These are phyloP conservation scores for Falco naumanni DNA, from an alignment of 2,797 vertebrate species.

Conservation along the genomic window DNA sequence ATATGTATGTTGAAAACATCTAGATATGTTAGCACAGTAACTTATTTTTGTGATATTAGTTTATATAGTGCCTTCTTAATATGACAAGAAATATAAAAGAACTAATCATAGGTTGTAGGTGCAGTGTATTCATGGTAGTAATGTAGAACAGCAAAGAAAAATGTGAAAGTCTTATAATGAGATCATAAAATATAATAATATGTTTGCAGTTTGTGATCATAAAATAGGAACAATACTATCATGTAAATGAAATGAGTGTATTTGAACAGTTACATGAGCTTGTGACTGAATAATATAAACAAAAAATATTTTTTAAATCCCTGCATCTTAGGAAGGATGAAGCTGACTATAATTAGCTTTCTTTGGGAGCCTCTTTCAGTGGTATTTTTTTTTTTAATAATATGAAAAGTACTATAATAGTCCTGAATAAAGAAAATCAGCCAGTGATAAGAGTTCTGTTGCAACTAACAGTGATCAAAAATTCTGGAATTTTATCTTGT, in stretches of 20 bases:
- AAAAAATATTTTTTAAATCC: neutral
- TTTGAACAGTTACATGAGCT: neutral
- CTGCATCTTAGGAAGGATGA: neutral
- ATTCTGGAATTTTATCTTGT: neutral
- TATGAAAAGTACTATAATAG: neutral
- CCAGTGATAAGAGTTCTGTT: neutral
- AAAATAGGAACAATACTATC: neutral
- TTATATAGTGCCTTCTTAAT: neutral
- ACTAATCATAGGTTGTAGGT: neutral
- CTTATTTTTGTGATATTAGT: neutral
- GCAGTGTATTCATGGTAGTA: neutral
- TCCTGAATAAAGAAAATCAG: neutral
- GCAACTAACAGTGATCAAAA: neutral
- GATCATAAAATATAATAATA: slow-evolving; percentile 26
- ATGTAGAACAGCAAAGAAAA: neutral
- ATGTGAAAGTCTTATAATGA: neutral
- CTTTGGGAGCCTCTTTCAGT: neutral
- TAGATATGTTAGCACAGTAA: neutral
- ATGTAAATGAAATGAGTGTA: slow-evolving; percentile 9
- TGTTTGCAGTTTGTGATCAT: slow-evolving; percentile 16
- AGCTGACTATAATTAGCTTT: neutral
- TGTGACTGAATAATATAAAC: neutral
- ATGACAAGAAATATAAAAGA: neutral
- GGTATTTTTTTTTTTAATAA: neutral
- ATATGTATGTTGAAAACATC: neutral